Percentiles rank a stretch among this genome's conserved stretches.
Conservation (phyloP, 2,888 invertebrate genomes). For the Kryphioiulus occultus region DNA sequence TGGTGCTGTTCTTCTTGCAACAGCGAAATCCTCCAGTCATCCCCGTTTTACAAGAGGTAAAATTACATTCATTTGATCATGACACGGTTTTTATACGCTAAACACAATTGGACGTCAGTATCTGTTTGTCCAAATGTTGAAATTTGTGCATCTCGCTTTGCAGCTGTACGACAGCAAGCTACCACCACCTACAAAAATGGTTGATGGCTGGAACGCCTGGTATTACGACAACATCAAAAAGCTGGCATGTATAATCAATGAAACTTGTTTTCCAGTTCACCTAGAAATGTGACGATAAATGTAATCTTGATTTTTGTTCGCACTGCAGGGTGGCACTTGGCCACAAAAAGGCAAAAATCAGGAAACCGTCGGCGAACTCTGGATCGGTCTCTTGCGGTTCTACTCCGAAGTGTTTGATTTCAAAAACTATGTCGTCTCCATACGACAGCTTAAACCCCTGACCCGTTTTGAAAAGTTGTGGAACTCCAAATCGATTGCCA, state of each 20-base stretch:
- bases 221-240: conserved; percentile 64
- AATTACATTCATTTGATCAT: not conserved
- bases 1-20: conserved; percentile 70
- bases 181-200: conserved; percentile 59
- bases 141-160: conserved; percentile 41
- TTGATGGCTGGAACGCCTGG: conserved; percentile 69
- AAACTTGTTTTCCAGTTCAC: not conserved
- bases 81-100: not conserved
- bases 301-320: not conserved
- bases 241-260: conserved; percentile 61
- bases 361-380: conserved; percentile 65
- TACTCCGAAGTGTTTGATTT: conserved; percentile 67
- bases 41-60: conserved; percentile 69
- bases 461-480: conserved; percentile 68
- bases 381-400: conserved; percentile 67
- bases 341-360: conserved; percentile 63
- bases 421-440: conserved; percentile 65
- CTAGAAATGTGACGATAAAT: not conserved
- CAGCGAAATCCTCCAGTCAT: conserved; percentile 67
- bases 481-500: conserved; percentile 67
- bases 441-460: conserved; percentile 64
- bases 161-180: conserved; percentile 55
- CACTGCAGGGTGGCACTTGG: conserved; percentile 61
- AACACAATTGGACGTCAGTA: not conserved
- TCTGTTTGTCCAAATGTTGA: not conserved